Percentiles rank a stretch among this genome's conserved stretches.
Evolutionary conservation across 2,888 invertebrate species (phyloP).

Genomic region (Eumacrocentrus americanus): DNA sequence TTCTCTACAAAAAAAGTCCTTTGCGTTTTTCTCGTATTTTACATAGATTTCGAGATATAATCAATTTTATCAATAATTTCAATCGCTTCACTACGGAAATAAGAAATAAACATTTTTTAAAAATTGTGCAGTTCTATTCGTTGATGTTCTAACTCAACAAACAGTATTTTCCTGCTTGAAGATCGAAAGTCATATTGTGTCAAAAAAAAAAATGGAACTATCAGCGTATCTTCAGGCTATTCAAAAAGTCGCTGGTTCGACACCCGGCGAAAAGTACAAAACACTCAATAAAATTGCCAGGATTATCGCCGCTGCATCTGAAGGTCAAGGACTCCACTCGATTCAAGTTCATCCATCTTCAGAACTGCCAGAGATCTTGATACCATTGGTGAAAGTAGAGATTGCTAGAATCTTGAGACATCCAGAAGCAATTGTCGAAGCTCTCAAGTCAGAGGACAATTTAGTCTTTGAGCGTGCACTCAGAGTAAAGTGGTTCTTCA

Average conservation of each 20-base stretch:
- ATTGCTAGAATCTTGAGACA: constrained; percentile 42
- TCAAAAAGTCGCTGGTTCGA: constrained; percentile 47
- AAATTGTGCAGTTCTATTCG: too few relatives aligned
- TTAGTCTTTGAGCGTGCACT: constrained; percentile 47
- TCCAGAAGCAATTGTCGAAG: constrained; percentile 40
- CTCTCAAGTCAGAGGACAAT: constrained; percentile 50
- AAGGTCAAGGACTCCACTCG: constrained; percentile 14
- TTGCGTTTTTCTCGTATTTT: too few relatives aligned
- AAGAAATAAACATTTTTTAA: too few relatives aligned
- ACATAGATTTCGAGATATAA: too few relatives aligned
- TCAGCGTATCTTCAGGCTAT: constrained; percentile 47
- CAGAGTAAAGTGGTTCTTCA: constrained; percentile 49
- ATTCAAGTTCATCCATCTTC: not conserved
- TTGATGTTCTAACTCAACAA: not conserved
- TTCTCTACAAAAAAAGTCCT: too few relatives aligned
- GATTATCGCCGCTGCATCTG: constrained; percentile 9
- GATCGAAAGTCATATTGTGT: not conserved
- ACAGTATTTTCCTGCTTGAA: constrained; percentile 1
- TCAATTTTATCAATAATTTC: too few relatives aligned
- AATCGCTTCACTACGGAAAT: too few relatives aligned
- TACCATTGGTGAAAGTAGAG: constrained; percentile 43
- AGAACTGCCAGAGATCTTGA: constrained; percentile 40
- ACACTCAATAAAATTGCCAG: constrained; percentile 40
- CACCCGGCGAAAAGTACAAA: constrained; percentile 44
- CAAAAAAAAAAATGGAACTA: constrained; percentile 28